Evolutionary conservation across 2,113 vertebrate genomes (phyloP).

Genomic region (Columba livia): DNA sequence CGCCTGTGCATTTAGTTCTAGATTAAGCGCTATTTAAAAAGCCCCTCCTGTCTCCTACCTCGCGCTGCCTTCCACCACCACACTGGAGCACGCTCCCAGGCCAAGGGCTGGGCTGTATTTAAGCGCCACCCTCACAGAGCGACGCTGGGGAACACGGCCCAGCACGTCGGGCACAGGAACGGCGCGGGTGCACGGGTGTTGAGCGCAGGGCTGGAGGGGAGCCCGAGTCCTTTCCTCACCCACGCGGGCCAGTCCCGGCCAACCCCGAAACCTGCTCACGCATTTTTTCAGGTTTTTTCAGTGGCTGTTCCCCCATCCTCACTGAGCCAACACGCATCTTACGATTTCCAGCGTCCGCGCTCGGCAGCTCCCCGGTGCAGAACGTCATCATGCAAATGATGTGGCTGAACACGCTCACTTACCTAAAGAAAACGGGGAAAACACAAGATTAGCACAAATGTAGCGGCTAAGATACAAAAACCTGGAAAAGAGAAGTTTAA

Average conservation of each 20-base stretch:
- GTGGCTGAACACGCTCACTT: not conserved
- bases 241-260: not conserved
- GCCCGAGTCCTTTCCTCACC: not conserved
- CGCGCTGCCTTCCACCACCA: not conserved
- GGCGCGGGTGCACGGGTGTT: too few species aligned
- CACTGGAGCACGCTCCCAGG: not conserved
- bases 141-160: not conserved
- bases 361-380: accelerated
- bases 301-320: too few species aligned
- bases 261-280: not conserved
- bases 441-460: not conserved
- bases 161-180: too few species aligned
- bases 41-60: conserved; percentile 9
- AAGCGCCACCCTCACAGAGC: not conserved
- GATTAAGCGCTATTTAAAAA: conserved; percentile 36
- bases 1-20: conserved; percentile 56
- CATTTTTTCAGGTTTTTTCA: not conserved
- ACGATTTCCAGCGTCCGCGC: too few species aligned
- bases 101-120: not conserved
- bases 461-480: accelerated
- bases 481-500: not conserved
- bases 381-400: not conserved
- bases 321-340: too few species aligned
- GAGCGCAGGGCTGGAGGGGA: too few species aligned
- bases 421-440: conserved; percentile 18